Base-by-base conservation (phyloP, 2,888 invertebrate genomes). In the Diloba caeruleocephala region DNA sequence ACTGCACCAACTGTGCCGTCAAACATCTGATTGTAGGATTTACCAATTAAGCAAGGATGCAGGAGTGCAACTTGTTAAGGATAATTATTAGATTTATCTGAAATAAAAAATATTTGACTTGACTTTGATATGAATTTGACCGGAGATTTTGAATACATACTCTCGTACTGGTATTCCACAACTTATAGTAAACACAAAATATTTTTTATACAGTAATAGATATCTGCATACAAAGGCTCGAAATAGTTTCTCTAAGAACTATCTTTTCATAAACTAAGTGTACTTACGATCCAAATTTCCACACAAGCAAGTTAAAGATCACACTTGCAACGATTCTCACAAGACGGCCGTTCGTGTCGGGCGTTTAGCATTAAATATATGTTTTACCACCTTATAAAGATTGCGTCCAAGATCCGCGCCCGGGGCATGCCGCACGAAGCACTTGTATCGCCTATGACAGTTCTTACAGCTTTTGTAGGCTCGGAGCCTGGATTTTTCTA, bases 361-460 rank as follows among this genome's bases (percentile, higher is more conserved):
- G 76, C 84, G 82, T 87, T 91, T 91, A 92, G 86, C 89, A 89
- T 92, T 92, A 91, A 92, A 92, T 92, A 92, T 92, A 92, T 92
- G 92, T 92, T 92, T 92, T 92, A 93, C 91, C 92, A 92, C 92
- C 90, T 93, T 92, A 90, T 92, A 92, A 90, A 92, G 92, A 92
- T 90, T 84, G 89, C 82, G 90, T 81, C 78, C 74, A 80, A 79
- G 90, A 90, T 90, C 73, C 76, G 80, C 68, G 87, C 87, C 87
- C 61, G 78, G 78, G 85, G 90, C 90, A 82, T 79, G 85, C 83
- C 53, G 90, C 92, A 92, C 91, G 92, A 90, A 85, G 75, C 84
- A 81, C 84, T 85, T 78, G 84, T 75, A 84, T 79, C 78, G 78
- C 73, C 76, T 87, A 89, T 88, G 90, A 89, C 89, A 89, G 82